Conservation (phyloP, 2,113 vertebrate species). For the Trichomycterus rosablanca region DNA sequence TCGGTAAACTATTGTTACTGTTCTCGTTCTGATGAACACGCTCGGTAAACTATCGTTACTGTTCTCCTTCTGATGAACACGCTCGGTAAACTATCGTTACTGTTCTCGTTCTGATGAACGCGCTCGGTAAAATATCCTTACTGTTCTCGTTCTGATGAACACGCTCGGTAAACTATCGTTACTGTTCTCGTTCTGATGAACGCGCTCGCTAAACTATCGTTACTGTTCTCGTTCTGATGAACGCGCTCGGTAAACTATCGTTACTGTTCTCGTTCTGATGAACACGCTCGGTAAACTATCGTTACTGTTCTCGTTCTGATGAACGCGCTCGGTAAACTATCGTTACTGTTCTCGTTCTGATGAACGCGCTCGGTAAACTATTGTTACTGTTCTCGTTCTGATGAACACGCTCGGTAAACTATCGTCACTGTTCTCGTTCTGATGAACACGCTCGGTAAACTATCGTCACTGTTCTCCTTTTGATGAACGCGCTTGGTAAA, state of each 20-base stretch:
- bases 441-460: conserved; percentile 28
- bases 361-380: conserved; percentile 27
- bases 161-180: conserved; percentile 27
- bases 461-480: conserved; percentile 36
- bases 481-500: conserved; percentile 27
- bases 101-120: conserved; percentile 35
- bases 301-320: conserved; percentile 35
- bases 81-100: conserved; percentile 29
- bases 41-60: conserved; percentile 29
- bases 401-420: conserved; percentile 27
- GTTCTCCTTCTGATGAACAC: conserved; percentile 33
- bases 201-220: conserved; percentile 27
- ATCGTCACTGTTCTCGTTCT: conserved; percentile 34
- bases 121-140: conserved; percentile 28
- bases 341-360: conserved; percentile 35
- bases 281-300: conserved; percentile 25
- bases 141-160: conserved; percentile 34
- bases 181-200: conserved; percentile 34
- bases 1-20: conserved; percentile 26
- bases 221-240: conserved; percentile 34
- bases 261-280: conserved; percentile 35
- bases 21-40: conserved; percentile 34
- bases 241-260: conserved; percentile 26
- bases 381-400: conserved; percentile 35
- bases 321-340: conserved; percentile 27